A percentile compares a stretch with the other conserved stretches of the same genome.
phyloP scores from a whole-genome alignment of 2,797 vertebrate species.

The Zenarchopterus dispar region DNA sequence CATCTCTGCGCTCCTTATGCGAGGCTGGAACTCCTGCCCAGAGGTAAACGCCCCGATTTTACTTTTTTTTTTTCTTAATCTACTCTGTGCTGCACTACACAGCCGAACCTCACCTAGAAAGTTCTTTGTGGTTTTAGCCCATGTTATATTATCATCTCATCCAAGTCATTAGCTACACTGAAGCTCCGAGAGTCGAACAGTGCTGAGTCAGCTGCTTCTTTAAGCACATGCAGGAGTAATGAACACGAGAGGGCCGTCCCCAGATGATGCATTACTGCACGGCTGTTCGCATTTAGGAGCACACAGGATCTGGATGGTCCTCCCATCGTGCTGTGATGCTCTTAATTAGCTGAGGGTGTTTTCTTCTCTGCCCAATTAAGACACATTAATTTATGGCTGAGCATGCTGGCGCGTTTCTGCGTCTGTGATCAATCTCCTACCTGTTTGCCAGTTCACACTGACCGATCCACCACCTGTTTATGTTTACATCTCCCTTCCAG shows the following conservation, averaged over 20 bases:
- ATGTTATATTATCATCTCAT: neutral
- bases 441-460: conserved; percentile 44
- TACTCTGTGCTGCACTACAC: neutral
- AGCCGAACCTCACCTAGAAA: neutral
- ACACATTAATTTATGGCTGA: conserved; percentile 24
- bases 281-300: conserved; percentile 32
- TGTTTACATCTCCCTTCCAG: conserved; percentile 9
- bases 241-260: conserved; percentile 30
- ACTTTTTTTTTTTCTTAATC: neutral
- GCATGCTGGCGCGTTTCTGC: conserved; percentile 30
- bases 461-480: conserved; percentile 16
- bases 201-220: conserved; percentile 47
- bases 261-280: conserved; percentile 34
- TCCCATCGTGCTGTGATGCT: conserved; percentile 37
- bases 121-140: neutral
- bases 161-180: too few relatives aligned
- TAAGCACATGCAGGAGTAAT: conserved; percentile 30
- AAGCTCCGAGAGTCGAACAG: conserved; percentile 16
- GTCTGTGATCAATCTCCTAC: conserved; percentile 13
- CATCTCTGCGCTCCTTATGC: conserved; percentile 89
- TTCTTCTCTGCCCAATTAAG: conserved; percentile 48
- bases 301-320: conserved; percentile 8
- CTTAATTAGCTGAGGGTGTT: conserved; percentile 40
- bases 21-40: conserved; percentile 92
- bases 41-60: conserved; percentile 81